Conservation (phyloP, 1,140 invertebrate genomes). For the Diorhabda elongata region DNA sequence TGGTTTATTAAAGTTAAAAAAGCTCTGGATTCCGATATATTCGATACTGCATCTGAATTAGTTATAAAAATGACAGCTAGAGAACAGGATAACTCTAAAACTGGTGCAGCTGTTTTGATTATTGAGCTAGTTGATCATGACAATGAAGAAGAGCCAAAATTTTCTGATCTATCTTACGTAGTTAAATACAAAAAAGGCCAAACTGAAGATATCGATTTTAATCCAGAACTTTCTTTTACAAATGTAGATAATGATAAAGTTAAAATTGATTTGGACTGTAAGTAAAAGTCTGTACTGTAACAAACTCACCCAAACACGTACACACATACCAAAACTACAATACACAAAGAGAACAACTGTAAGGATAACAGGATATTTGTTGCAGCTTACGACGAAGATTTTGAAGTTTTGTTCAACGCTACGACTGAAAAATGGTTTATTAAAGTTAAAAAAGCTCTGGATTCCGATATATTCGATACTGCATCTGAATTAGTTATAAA, state of each 20-base stretch:
- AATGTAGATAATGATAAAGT: not conserved
- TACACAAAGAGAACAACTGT: too few relatives aligned
- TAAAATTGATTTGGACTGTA: not conserved
- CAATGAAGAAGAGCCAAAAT: not conserved
- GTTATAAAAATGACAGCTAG: slow-evolving; percentile 22
- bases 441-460: not conserved
- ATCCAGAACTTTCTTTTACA: not conserved
- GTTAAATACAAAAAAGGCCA: slow-evolving; percentile 4
- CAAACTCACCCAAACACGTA: too few relatives aligned
- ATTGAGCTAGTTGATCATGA: slow-evolving; percentile 9
- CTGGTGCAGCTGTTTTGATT: slow-evolving; percentile 20
- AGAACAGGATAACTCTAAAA: not conserved
- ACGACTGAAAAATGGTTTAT: too few relatives aligned
- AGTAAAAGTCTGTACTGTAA: not conserved
- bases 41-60: slow-evolving; percentile 11
- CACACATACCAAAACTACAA: too few relatives aligned
- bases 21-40: not conserved
- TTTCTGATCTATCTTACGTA: slow-evolving; percentile 18
- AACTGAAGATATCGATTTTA: not conserved
- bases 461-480: slow-evolving; percentile 3
- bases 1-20: too few relatives aligned
- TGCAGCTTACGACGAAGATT: too few relatives aligned
- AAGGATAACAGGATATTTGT: too few relatives aligned
- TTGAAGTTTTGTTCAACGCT: too few relatives aligned
- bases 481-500: slow-evolving; percentile 15